phyloP scores from a whole-genome alignment of 2,888 invertebrate species.

The Melipona beecheii region DNA sequence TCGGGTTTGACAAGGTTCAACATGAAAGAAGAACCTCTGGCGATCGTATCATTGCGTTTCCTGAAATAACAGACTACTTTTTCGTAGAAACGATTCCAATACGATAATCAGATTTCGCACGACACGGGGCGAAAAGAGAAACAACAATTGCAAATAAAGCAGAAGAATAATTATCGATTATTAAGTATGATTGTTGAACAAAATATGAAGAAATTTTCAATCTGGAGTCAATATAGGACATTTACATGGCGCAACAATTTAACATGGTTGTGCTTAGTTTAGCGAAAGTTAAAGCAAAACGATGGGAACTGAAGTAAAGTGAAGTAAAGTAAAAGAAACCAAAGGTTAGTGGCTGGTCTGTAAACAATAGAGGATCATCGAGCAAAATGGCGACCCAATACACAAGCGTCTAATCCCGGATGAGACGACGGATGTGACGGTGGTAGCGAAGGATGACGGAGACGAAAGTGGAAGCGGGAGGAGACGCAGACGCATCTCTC shows the following conservation, averaged over 20 bases:
- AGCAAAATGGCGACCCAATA: slow-evolving; percentile 76
- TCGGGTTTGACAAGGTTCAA: slow-evolving; percentile 47
- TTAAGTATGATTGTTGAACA: too few relatives aligned
- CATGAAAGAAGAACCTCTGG: slow-evolving; percentile 18
- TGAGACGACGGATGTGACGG: slow-evolving; percentile 74
- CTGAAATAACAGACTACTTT: background rate
- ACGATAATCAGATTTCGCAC: background rate
- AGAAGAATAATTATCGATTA: background rate
- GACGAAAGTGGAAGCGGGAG: slow-evolving; percentile 70
- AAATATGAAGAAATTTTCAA: background rate
- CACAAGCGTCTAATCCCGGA: slow-evolving; percentile 79
- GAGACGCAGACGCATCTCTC: slow-evolving; percentile 80
- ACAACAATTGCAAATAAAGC: too few relatives aligned
- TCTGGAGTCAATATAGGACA: too few relatives aligned
- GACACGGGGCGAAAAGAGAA: background rate
- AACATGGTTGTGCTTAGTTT: background rate
- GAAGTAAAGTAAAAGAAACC: background rate
- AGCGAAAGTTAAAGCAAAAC: too few relatives aligned
- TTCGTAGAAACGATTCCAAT: slow-evolving; percentile 8
- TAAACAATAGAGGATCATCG: slow-evolving; percentile 69
- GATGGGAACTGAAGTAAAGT: background rate
- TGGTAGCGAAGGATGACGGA: slow-evolving; percentile 47
- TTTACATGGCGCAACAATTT: background rate
- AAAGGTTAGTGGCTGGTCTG: slow-evolving; percentile 6
- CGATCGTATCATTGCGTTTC: slow-evolving; percentile 60